Percentiles rank a stretch among this genome's conserved stretches.
Conservation (phyloP, 2,113 vertebrate genomes). For the Zingel zingel region DNA sequence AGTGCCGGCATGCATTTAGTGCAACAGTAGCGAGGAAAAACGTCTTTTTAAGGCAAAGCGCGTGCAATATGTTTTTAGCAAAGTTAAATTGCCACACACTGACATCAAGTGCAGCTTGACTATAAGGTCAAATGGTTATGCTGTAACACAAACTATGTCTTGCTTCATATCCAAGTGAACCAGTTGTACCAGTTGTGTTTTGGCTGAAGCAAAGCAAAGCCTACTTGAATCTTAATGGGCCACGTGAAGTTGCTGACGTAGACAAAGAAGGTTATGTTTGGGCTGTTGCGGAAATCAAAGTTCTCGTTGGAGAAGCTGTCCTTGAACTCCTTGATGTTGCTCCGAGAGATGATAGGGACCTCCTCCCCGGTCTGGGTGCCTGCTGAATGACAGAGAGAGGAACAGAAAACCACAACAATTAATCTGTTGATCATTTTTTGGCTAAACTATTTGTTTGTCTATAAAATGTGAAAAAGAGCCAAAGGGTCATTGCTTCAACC, state of each 20-base stretch:
- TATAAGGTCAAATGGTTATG: not conserved
- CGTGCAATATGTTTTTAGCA: no score
- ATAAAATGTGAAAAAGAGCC: not conserved
- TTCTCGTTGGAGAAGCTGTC: conserved; percentile 99
- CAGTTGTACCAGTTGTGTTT: not conserved
- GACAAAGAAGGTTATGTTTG: conserved; percentile 98
- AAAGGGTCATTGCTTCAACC: not conserved
- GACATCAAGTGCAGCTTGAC: not conserved
- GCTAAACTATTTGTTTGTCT: not conserved
- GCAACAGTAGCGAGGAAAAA: no score
- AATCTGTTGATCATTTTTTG: not conserved
- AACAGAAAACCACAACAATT: no score
- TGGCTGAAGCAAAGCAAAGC: not conserved
- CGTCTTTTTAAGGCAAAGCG: no score
- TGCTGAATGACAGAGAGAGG: conserved; percentile 79
- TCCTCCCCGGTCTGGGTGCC: conserved; percentile 97
- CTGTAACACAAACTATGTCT: not conserved
- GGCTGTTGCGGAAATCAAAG: conserved; percentile 98
- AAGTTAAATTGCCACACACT: no score
- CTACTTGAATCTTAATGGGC: conserved; percentile 94
- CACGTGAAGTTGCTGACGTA: conserved; percentile 99
- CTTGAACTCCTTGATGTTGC: conserved; percentile 96
- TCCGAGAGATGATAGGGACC: conserved; percentile 93
- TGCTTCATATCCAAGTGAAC: not conserved
- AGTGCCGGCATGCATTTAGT: no score